Base-by-base conservation (phyloP, 2,888 invertebrate genomes). In the Heterodera filipjevi region DNA sequence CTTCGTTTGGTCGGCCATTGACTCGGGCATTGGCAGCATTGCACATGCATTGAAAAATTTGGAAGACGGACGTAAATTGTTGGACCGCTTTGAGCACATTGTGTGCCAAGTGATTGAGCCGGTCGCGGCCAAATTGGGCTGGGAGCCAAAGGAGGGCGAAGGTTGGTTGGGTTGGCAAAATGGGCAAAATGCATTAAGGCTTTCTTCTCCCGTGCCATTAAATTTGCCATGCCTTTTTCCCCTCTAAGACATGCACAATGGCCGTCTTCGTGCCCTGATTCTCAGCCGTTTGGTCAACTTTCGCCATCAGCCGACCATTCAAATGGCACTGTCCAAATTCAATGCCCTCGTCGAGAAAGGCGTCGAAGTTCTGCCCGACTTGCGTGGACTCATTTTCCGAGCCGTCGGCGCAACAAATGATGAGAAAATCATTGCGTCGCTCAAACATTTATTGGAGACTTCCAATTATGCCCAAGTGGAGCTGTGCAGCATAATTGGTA, bases 1-100 rank as follows among this genome's bases (percentile, higher is more conserved):
- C 96, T 53, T 95, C 0, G 96, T 96, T 0, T 97, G 96, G 96
- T 93, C 93, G 14, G 93, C 93, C 0, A 93, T 81, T 44, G 73
- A 39, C 30, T 66, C 71, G 44, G 83, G 85, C 22, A 49, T 86
- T 49, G 68, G 76, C 68, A 66, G 80, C 14, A 66, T 86, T 12
- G 66, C 39, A 72, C 81, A 83, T 46, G 81, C 84, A 3, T 76
- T 86, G 16, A 77, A 49, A 16, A 81, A 81, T 35, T 79, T 82
- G 72, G 78, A 74, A 22, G 84, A 84, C 49, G 71, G 76, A 16
- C 27, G 76, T 0, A 77, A 76, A 10, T 76, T 86, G 27, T 71
- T 77, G 76, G 64, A 79, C 66, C 72, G 77, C 35, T 82, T 86
- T 12, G 82, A 88, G 70, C 76, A 81, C 46, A 82, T 86, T 66